A percentile compares a stretch with the other conserved stretches of the same genome.
phyloP scores from a whole-genome alignment of 1,140 invertebrate genomes.

The Penaeus chinensis region DNA sequence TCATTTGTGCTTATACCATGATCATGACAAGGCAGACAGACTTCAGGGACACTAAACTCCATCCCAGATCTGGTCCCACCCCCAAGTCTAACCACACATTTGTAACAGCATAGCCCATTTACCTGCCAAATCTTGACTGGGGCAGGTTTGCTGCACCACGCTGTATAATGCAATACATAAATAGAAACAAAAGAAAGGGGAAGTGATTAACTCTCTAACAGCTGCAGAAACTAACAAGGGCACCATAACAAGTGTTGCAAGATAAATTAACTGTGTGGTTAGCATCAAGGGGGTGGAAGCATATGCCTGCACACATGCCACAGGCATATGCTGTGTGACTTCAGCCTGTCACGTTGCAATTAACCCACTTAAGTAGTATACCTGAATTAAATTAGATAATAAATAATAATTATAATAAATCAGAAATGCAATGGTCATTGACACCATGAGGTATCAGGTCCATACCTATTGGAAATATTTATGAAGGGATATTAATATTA shows the following conservation, averaged over 20 bases:
- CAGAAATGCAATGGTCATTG: conserved; percentile 60
- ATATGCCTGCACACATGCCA: conserved; percentile 43
- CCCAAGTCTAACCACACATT: not conserved
- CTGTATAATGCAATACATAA: conserved; percentile 17
- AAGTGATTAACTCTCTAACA: conserved; percentile 23
- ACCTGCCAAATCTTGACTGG: conserved; percentile 44
- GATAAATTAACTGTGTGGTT: conserved; percentile 30
- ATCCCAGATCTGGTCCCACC: too few species aligned
- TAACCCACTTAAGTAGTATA: conserved; percentile 62
- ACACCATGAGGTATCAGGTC: conserved; percentile 53
- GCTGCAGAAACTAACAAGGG: conserved; percentile 58
- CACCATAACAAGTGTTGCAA: conserved; percentile 54
- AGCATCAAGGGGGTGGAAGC: conserved; percentile 28
- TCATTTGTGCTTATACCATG: conserved; percentile 54
- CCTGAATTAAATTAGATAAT: conserved; percentile 62
- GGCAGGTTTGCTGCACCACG: conserved; percentile 35
- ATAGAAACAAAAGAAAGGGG: conserved; percentile 13
- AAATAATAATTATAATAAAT: conserved; percentile 60
- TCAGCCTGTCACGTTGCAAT: conserved; percentile 47
- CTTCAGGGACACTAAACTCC: not conserved
- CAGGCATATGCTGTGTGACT: conserved; percentile 46
- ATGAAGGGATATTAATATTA: conserved; percentile 51
- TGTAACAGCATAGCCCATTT: conserved; percentile 23
- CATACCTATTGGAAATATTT: conserved; percentile 57
- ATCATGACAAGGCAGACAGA: conserved; percentile 29